Base-by-base conservation (phyloP, 1,140 invertebrate species). In the Danaus plexippus region DNA sequence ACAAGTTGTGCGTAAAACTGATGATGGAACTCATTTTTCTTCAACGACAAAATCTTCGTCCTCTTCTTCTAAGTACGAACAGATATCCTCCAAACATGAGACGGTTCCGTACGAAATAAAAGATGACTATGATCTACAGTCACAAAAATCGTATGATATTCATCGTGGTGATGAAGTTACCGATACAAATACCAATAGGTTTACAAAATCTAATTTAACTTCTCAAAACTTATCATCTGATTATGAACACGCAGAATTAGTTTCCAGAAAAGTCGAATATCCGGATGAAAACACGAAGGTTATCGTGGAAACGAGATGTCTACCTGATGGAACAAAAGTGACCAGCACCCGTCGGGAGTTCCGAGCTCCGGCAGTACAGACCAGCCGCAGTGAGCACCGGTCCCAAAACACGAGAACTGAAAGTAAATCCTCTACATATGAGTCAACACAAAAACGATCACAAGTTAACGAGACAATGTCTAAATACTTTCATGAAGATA, bases 311-410 rank as follows among this genome's bases (percentile, higher is more conserved):
- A 91, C 90, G 1, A 89, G 90, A 64, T 87, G 88, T 22, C 73
- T 92, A n/a, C 89, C 90, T 10, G 90, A 92, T 68, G 91, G 91
- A 12, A 90, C 90, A 11, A 87, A 86, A 57, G 88, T 92, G 2
- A 92, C 90, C 13, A 91, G 90, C 61, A 91, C 90, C 42, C 87
- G 88, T 49, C 89, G 90, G 43, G 90, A 92, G 62, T 91, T 90
- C 15, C 89, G 87, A 41, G 87, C 80, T 13, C 81, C 80, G 9
- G 54, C 59, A 7, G 71, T 75, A 12, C 71, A 79, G 41, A 77
- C 60, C 32, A 75, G 61, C 32, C 74, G 71, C 11, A 74, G 80
- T 13, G 79, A 85, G 57, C 69, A 76, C 9, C 65, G 66, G 40
- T 74, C 74, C 1, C 66, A 76, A 22, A 73, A 82, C 52, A 71